A percentile compares a stretch with the other conserved stretches of the same genome.
phyloP scores from a whole-genome alignment of 2,797 vertebrate genomes.

The Lagocephalus sceleratus region DNA sequence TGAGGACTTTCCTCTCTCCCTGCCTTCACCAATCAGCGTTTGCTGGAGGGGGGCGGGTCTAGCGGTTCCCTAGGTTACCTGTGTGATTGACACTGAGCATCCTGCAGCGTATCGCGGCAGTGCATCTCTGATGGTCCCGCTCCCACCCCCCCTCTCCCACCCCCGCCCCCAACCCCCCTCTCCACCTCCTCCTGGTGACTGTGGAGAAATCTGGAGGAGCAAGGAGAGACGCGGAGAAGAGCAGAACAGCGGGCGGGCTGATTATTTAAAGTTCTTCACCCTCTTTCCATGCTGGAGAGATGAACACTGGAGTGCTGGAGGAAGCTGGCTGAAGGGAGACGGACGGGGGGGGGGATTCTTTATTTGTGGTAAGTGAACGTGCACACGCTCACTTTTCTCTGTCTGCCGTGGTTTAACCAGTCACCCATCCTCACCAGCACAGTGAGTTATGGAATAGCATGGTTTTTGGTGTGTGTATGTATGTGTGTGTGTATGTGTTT shows the following conservation, averaged over 20 bases:
- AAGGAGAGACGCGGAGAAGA: slow-evolving; percentile 38
- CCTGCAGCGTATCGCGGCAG: slow-evolving; percentile 66
- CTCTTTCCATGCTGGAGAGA: slow-evolving; percentile 38
- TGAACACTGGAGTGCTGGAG: slow-evolving; percentile 52
- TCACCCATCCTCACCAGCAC: slow-evolving; percentile 41
- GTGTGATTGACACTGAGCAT: slow-evolving; percentile 72
- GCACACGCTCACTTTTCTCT: slow-evolving; percentile 47
- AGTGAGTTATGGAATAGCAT: slow-evolving; percentile 37
- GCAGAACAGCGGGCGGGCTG: slow-evolving; percentile 50
- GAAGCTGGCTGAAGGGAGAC: slow-evolving; percentile 53
- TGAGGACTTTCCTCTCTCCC: slow-evolving; percentile 59
- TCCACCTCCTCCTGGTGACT: slow-evolving; percentile 32
- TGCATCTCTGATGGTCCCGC: slow-evolving; percentile 63
- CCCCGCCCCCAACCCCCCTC: no score
- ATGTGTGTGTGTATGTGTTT: background rate
- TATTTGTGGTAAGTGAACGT: slow-evolving; percentile 62
- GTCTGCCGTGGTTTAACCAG: slow-evolving; percentile 27
- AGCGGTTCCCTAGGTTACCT: slow-evolving; percentile 66
- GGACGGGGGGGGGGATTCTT: slow-evolving; percentile 45
- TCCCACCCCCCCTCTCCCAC: slow-evolving; percentile 12
- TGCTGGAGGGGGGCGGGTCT: slow-evolving; percentile 55
- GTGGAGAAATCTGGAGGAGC: slow-evolving; percentile 56
- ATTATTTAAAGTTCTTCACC: slow-evolving; percentile 48
- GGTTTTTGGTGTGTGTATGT: slow-evolving; percentile 5
- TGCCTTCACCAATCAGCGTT: slow-evolving; percentile 54